Evolutionary conservation across 2,797 vertebrate species (phyloP).

Genomic region (Chaetodon trifasciatus): DNA sequence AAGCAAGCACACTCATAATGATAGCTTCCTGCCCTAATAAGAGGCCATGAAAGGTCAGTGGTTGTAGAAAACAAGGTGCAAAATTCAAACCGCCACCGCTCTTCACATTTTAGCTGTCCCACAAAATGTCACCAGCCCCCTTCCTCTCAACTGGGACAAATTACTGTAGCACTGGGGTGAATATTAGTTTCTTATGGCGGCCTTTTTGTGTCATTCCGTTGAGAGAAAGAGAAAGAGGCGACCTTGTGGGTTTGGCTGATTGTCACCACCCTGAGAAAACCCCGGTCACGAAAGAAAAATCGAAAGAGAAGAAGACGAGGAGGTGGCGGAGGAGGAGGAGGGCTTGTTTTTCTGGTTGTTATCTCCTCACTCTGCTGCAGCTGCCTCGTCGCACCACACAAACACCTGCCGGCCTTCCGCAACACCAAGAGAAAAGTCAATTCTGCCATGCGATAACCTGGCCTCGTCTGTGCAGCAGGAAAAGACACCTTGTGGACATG

Average conservation of each 20-base stretch:
- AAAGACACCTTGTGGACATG: conserved; percentile 62
- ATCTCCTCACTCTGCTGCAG: conserved; percentile 79
- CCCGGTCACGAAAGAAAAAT: not conserved
- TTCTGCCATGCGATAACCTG: conserved; percentile 58
- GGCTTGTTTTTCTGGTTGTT: conserved; percentile 70
- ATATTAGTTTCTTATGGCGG: not conserved
- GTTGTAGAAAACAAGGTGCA: conserved; percentile 46
- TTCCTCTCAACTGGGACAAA: not conserved
- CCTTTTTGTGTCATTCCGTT: not conserved
- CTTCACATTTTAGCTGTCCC: conserved; percentile 18
- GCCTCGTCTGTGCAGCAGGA: conserved; percentile 20
- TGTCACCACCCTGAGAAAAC: conserved; percentile 47
- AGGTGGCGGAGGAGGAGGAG: conserved; percentile 63
- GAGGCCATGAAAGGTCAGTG: conserved; percentile 59
- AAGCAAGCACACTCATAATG: not conserved
- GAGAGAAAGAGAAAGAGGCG: conserved; percentile 43
- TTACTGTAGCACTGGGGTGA: not conserved
- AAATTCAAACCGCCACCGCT: conserved; percentile 28
- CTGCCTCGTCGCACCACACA: conserved; percentile 61
- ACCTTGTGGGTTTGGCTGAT: conserved; percentile 70
- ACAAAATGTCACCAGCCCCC: conserved; percentile 49
- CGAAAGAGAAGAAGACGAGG: conserved; percentile 39
- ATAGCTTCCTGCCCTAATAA: conserved; percentile 48
- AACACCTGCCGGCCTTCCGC: conserved; percentile 77
- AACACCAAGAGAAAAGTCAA: conserved; percentile 63